Conservation (phyloP, 2,888 invertebrate species). For the Nematopogon swammerdamellus region DNA sequence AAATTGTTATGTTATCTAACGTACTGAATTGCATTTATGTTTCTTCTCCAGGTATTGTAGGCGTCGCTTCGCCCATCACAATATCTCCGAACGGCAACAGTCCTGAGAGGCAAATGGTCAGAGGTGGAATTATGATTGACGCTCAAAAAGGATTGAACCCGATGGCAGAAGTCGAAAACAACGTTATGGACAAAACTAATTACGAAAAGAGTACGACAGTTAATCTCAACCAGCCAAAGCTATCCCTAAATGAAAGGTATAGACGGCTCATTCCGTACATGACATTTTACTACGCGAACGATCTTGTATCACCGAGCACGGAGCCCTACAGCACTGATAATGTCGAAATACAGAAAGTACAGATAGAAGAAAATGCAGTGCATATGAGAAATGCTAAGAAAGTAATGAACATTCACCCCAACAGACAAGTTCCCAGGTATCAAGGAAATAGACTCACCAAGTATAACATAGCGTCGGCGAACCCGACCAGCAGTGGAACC, state of each 20-base stretch:
- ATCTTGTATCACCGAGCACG: constrained; percentile 42
- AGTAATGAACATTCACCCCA: constrained; percentile 23
- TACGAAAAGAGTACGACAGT: constrained; percentile 19
- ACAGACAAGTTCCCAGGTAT: constrained; percentile 39
- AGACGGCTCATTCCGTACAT: constrained; percentile 79
- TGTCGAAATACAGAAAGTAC: constrained; percentile 41
- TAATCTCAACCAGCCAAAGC: constrained; percentile 25
- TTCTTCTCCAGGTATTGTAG: constrained; percentile 39
- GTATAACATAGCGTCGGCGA: constrained; percentile 44
- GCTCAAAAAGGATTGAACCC: constrained; percentile 29
- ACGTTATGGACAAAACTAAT: constrained; percentile 16
- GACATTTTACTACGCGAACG: constrained; percentile 72
- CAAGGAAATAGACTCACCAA: constrained; percentile 46
- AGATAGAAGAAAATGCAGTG: constrained; percentile 28
- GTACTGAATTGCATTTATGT: no score
- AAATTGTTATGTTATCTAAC: no score
- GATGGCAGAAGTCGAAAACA: constrained; percentile 14
- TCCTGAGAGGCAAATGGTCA: constrained; percentile 40
- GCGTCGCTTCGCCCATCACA: constrained; percentile 33
- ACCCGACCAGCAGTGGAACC: constrained; percentile 40
- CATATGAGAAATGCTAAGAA: constrained; percentile 29
- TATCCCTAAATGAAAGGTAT: constrained; percentile 63
- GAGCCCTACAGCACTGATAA: constrained; percentile 24
- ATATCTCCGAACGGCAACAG: constrained; percentile 51
- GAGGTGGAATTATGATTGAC: constrained; percentile 32